phyloP scores from a whole-genome alignment of 1,140 invertebrate species.

The Neodiprion fabricii region DNA sequence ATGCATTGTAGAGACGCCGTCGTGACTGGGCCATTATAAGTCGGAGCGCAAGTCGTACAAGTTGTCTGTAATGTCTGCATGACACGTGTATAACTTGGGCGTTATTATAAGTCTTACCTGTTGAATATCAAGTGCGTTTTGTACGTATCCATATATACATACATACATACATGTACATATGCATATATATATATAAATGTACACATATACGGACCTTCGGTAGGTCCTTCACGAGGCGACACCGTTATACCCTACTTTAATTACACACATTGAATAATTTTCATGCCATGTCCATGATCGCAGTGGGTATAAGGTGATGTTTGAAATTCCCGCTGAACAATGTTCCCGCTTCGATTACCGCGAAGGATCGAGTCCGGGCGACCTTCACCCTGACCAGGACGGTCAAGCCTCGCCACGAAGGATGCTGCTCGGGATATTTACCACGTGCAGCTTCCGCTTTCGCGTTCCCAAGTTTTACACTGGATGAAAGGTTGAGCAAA shows the following conservation, averaged over 20 bases:
- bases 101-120: not conserved
- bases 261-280: not conserved
- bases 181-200: not conserved
- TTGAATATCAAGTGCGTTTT: not conserved
- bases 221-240: not conserved
- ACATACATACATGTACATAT: not conserved
- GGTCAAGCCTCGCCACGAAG: not conserved
- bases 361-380: not conserved
- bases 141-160: not conserved
- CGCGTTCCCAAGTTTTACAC: not conserved
- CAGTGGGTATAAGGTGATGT: no score
- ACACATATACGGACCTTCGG: not conserved
- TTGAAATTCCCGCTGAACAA: no score
- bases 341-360: not conserved
- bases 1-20: not conserved
- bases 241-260: conserved; percentile 3
- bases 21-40: not conserved
- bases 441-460: not conserved
- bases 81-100: conserved; percentile 2
- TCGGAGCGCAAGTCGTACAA: not conserved
- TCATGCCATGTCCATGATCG: no score
- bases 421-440: not conserved
- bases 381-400: not conserved
- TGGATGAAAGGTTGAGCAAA: no score
- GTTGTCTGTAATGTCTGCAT: not conserved